Conservation (phyloP, 2,113 vertebrate genomes). For the Camelus dromedarius region DNA sequence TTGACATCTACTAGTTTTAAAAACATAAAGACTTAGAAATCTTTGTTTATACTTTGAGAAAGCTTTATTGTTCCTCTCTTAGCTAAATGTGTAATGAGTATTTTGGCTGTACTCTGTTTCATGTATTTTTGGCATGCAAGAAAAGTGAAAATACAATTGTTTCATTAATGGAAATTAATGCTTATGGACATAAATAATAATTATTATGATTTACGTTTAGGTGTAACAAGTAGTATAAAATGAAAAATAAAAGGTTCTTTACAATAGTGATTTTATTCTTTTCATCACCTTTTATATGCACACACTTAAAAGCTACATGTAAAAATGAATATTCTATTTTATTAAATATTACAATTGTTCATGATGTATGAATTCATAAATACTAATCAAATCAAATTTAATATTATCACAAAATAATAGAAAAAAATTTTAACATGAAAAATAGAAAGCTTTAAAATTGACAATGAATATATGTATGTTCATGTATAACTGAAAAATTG, state of each 20-base stretch:
- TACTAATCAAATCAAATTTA: not conserved
- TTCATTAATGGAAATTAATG: not conserved
- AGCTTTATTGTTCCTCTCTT: not conserved
- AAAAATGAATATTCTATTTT: constrained; percentile 7
- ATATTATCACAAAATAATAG: not conserved
- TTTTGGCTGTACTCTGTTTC: not conserved
- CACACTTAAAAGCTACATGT: not conserved
- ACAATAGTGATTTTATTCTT: not conserved
- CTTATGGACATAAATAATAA: not conserved
- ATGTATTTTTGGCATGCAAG: not conserved
- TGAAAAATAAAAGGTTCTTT: not conserved
- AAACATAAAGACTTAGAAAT: not conserved
- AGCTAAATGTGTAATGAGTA: not conserved
- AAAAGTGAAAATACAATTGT: not conserved
- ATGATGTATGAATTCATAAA: not conserved
- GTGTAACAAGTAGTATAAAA: not conserved
- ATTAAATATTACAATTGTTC: not conserved
- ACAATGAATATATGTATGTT: too few species aligned
- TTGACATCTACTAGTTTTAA: not conserved
- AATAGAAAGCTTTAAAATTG: not conserved
- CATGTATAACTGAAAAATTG: too few species aligned
- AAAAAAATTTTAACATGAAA: not conserved
- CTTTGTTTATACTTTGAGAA: not conserved
- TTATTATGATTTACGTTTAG: not conserved
- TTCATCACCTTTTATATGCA: not conserved